Conservation (phyloP, 2,888 invertebrate species). For the Melangyna quadrimaculata region DNA sequence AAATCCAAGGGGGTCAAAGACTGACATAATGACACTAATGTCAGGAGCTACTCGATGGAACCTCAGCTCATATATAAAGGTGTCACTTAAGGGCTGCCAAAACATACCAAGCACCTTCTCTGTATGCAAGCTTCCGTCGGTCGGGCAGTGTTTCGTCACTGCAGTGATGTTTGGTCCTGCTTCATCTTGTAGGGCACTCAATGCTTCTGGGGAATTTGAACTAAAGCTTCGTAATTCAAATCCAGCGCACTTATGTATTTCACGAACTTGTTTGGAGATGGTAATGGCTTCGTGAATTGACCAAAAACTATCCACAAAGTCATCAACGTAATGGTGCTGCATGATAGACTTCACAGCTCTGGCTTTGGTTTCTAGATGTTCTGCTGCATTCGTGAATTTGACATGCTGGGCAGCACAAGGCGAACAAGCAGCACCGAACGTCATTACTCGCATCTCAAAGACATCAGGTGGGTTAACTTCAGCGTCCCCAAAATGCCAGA, state of each 20-base stretch:
- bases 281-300: constrained; percentile 12
- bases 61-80: constrained; percentile 42
- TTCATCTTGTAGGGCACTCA: neutral
- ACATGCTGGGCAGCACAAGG: constrained; percentile 54
- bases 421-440: constrained; percentile 51
- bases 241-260: constrained; percentile 22
- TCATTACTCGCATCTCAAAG: constrained; percentile 59
- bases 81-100: constrained; percentile 65
- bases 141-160: neutral
- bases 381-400: constrained; percentile 17
- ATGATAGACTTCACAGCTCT: constrained; percentile 26
- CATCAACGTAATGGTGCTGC: constrained; percentile 38
- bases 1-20: too few relatives aligned
- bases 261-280: constrained; percentile 29
- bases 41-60: constrained; percentile 35
- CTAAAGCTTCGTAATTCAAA: constrained; percentile 34
- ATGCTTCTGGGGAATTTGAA: constrained; percentile 19
- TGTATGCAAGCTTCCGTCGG: too few relatives aligned
- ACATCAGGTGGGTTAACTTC: too few relatives aligned
- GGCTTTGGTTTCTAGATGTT: neutral
- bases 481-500: neutral
- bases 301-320: constrained; percentile 32
- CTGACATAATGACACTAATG: constrained; percentile 38
- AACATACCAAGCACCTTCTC: constrained; percentile 69
- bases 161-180: neutral